Evolutionary conservation across 2,888 invertebrate genomes (phyloP), one percentile per base, ranked within the genome.

Genomic region (Caenorhabditis japonica): DNA sequence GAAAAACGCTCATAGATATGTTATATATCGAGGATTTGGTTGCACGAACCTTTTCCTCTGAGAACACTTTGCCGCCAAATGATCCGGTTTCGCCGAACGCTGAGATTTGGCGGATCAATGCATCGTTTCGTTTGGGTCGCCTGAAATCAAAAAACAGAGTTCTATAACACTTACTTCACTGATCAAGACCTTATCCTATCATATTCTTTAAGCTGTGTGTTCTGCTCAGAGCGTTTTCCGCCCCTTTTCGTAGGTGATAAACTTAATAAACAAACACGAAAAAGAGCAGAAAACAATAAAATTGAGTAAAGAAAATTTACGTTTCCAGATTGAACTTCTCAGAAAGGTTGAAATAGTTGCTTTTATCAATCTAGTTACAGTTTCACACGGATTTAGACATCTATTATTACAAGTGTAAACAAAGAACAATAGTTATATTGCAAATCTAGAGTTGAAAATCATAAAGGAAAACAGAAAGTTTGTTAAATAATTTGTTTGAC

Each of bases 51-150:
- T 74, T 60, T 60, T 79, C 72, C 5, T 61, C 66, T 21, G 69
- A 38, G 43, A 58, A 69, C 23, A 53, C 51, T 39, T 70, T 74
- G n/a, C 81, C 81, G 25, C 81, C 81, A 27, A 81, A 81, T 8
- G 76, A 73, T 34, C 81, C 81, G 30, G 75, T 79, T 5, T 55
- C 55, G 3, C 76, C 81, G 34, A 68, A 73, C 8, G 36, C 44
- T 4, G 36, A 21, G 33, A 72, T 51, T 10, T 52, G 38, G 12
- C 52, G 36, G 51, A 74, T 41, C 39, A 74, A 12, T 8, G 30
- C 27, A 15, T 68, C 73, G 39, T 74, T 51, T n/a, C 73, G 30
- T 15, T 68, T 74, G 13, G 68, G 58, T 39, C 56, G 53, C 36
- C 73, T 74, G 68, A 38, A 68, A 73, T 8, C 25, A 43, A 17